phyloP scores from a whole-genome alignment of 2,113 vertebrate species.

The Hemichromis elongatus region DNA sequence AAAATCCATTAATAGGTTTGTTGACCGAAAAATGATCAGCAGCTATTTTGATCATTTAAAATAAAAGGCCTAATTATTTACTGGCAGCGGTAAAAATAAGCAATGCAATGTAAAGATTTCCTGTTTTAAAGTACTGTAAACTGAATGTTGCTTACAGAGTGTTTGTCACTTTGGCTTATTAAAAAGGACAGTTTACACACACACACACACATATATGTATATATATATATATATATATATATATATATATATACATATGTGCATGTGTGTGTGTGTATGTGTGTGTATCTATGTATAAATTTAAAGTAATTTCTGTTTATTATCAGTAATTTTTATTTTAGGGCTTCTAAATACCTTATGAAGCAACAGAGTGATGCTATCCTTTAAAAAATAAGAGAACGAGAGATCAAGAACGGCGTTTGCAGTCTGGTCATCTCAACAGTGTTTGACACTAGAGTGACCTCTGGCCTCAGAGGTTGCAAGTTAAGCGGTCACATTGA shows the following conservation, averaged over 20 bases:
- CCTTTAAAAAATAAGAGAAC: neutral
- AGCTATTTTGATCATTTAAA: neutral
- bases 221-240: too few relatives aligned
- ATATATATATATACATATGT: too few relatives aligned
- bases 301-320: neutral
- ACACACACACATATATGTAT: fast-evolving
- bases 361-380: neutral
- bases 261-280: too few relatives aligned
- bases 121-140: neutral
- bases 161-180: neutral
- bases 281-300: too few relatives aligned
- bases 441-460: constrained; percentile 73
- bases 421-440: constrained; percentile 45
- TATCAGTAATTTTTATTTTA: neutral
- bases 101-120: neutral
- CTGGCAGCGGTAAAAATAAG: neutral
- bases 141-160: neutral
- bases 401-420: neutral
- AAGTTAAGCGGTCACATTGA: constrained; percentile 87
- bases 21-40: neutral
- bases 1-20: neutral
- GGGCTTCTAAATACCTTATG: neutral
- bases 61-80: neutral
- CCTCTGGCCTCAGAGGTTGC: constrained; percentile 79
- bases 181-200: too few relatives aligned